phyloP scores from a whole-genome alignment of 2,888 invertebrate species.

The Diadegma fenestrale region DNA sequence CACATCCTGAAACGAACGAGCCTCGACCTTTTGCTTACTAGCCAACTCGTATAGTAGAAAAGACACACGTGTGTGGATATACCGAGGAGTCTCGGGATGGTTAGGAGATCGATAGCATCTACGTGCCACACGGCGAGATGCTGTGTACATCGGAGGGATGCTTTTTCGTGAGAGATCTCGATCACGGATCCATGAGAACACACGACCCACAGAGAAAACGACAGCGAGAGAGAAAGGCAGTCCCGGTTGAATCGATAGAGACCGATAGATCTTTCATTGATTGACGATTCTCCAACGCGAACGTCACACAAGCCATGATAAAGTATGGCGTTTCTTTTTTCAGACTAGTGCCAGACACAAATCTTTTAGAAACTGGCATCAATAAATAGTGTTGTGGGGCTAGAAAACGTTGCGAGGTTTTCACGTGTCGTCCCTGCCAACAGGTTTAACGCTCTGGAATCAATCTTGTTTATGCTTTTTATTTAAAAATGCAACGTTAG shows the following conservation, averaged over 20 bases:
- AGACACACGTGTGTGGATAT: not conserved
- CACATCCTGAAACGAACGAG: constrained; percentile 14
- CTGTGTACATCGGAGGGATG: constrained; percentile 41
- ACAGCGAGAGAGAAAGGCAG: constrained; percentile 31
- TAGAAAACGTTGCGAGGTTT: not conserved
- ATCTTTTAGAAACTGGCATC: constrained; percentile 3
- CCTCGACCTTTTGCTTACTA: constrained; percentile 32
- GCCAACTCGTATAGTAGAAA: not conserved
- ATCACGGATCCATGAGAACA: constrained; percentile 69
- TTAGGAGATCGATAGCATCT: constrained; percentile 69
- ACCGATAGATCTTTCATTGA: constrained; percentile 59
- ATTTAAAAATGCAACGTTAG: not conserved
- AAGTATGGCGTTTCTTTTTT: constrained; percentile 14
- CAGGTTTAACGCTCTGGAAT: not conserved
- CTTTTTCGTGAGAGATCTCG: constrained; percentile 72
- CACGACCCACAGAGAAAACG: constrained; percentile 38
- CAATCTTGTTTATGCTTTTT: not conserved
- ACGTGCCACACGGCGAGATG: constrained; percentile 60
- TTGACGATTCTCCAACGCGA: constrained; percentile 55
- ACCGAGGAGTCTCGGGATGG: constrained; percentile 48
- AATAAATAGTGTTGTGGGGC: not conserved
- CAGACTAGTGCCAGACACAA: constrained; percentile 1
- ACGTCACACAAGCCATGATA: constrained; percentile 25
- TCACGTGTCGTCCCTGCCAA: not conserved
- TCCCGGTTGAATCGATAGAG: constrained; percentile 42